Evolutionary conservation across 2,888 invertebrate species (phyloP), one percentile per base, ranked within the genome.

Genomic region (Lithodes maja): DNA sequence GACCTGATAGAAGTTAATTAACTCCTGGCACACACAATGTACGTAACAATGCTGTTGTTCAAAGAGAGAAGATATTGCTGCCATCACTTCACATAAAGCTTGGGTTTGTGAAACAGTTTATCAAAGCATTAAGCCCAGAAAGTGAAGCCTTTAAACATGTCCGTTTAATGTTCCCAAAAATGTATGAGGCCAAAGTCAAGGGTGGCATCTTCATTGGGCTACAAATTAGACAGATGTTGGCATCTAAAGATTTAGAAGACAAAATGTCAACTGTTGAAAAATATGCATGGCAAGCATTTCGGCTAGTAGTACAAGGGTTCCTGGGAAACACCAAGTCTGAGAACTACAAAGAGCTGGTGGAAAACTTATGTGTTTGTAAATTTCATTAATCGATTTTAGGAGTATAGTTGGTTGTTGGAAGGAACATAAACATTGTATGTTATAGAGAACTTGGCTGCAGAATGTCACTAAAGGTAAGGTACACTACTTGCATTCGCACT

Each of bases 391-490:
- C 33, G 33, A 33, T 33, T 33, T 33, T 33, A 33, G 33, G 33
- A 33, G 33, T 33, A 33, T 33, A 33, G 33, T 33, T 33, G 33
- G 33, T 33, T 33, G 33, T 33, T 33, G 33, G 33, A 33, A 33
- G 33, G 33, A 33, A 33, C 33, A 33, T 33, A 33, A 33, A 33
- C 0, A 33, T 96, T 95, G 83, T 78, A 82, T 78, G 74, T 92
- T 91, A 89, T 79, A 92, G 53, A 91, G 86, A 69, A 86, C 85
- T 93, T 50, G 83, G 82, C n/a, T 93, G 93, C 90, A 92, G 92
- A 68, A 93, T 93, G 93, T 92, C 92, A 61, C 81, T 93, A 7
- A 93, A 93, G 90, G 87, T 93, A 3, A 93, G 90, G 87, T 93
- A 3, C 93, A 93, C 92, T 93, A 93, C 91, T 91, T 93, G 69